Conservation (phyloP, 2,797 vertebrate species). For the Borostomias antarcticus region DNA sequence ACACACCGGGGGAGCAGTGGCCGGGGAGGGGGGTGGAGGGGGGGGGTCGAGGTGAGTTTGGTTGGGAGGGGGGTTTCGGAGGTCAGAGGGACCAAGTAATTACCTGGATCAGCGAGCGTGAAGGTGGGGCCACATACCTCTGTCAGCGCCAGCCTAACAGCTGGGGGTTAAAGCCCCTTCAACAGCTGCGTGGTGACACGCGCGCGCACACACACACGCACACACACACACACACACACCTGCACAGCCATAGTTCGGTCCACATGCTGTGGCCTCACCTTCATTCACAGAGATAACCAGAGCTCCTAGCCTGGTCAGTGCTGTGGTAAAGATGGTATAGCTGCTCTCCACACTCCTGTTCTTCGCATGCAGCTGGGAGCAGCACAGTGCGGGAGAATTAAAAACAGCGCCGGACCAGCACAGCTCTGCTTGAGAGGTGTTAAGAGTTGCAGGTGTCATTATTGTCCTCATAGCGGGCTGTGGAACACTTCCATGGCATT, state of each 20-base stretch:
- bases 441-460: not conserved
- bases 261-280: not conserved
- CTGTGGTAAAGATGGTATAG: constrained; percentile 52
- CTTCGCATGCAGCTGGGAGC: not conserved
- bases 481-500: too few species aligned
- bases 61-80: constrained; percentile 20
- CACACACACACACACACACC: constrained; percentile 23
- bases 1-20: not conserved
- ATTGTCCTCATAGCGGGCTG: not conserved
- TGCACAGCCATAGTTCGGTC: not conserved
- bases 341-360: constrained; percentile 12
- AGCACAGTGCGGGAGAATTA: not conserved
- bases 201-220: constrained; percentile 38
- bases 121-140: constrained; percentile 72
- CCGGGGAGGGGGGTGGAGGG: not conserved
- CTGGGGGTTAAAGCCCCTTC: constrained; percentile 71
- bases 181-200: constrained; percentile 73
- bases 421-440: not conserved
- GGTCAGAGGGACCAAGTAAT: constrained; percentile 72
- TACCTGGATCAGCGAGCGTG: constrained; percentile 74
- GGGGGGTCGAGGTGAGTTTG: constrained; percentile 27
- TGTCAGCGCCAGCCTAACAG: constrained; percentile 70
- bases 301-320: constrained; percentile 35
- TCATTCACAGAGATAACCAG: constrained; percentile 5
- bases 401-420: not conserved